Base-by-base conservation (phyloP, 2,797 vertebrate species). In the Alauda arvensis region DNA sequence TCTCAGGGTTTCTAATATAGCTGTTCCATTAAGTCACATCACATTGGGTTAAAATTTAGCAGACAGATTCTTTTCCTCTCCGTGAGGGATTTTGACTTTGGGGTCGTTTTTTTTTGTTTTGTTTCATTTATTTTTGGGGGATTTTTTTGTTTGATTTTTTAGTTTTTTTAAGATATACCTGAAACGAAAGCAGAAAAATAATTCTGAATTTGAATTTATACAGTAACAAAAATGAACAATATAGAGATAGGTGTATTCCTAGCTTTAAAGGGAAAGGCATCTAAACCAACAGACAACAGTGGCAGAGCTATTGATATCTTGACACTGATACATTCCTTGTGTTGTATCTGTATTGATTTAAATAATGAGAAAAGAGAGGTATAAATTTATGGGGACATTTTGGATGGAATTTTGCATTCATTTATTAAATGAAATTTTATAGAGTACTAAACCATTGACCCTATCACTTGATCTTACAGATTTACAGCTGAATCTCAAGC, bases 321-420 rank as follows among this genome's bases (percentile, higher is more conserved):
- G 87, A 87, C 85, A 75, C 77, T 83, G 80, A 95, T 91, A 77
- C 77, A 84, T 90, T 90, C 62, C 23, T 81, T 77, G 34, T 75
- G 62, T 88, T 94, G 55, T 75, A 53, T 68, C 46, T 56, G 9
- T 93, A 95, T 94, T 87, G 93, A 95, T 93, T 94, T 77, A 84
- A 89, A 83, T 68, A 91, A 94, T 85, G 85, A 83, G 85, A 84
- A 90, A 89, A 92, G 68, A 91, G 67, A 89, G 14, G 9, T 70
- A 85, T 88, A 91, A 92, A 94, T 93, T 94, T 88, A 84, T 86
- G 16, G 57, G 70, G 77, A 80, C 90, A 59, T 85, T 89, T 65
- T 81, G 70, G 67, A 83, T 87, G 85, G 93, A 92, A 77, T 92
- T 95, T 95, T 92, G 80, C 80, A 93, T 95, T 89, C 33, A 91